These are phyloP conservation scores for Cepaea hortensis DNA, from an alignment of 2,888 invertebrate species.

Conservation along the genomic window DNA sequence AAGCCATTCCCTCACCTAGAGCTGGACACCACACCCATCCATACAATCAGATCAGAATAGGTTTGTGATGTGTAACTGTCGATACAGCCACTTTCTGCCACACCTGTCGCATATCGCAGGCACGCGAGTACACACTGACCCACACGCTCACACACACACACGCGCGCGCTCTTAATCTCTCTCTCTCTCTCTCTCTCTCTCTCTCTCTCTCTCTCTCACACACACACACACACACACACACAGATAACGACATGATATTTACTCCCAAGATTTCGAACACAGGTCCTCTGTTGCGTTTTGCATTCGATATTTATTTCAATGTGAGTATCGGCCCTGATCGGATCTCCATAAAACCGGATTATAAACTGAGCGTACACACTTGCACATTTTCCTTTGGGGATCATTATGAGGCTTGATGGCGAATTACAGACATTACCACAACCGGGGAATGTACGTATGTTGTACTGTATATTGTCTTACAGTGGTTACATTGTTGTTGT, in stretches of 20 bases:
- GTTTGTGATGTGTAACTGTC: too few relatives aligned
- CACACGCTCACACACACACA: too few relatives aligned
- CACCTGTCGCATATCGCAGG: too few relatives aligned
- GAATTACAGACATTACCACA: neutral
- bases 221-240: neutral
- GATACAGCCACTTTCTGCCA: too few relatives aligned
- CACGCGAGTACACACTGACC: too few relatives aligned
- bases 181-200: neutral
- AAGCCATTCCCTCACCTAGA: too few relatives aligned
- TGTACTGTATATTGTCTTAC: too few relatives aligned
- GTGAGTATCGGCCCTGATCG: too few relatives aligned
- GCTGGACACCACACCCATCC: too few relatives aligned
- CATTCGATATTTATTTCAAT: neutral
- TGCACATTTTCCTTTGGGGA: neutral
- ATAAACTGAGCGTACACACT: too few relatives aligned
- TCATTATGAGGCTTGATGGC: neutral
- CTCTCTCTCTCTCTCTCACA: neutral
- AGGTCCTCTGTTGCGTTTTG: neutral
- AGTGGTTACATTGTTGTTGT: neutral
- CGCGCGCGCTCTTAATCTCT: neutral
- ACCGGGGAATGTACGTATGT: neutral
- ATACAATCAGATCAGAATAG: too few relatives aligned
- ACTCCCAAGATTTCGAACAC: neutral
- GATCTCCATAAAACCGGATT: too few relatives aligned
- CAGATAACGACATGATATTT: neutral